phyloP scores from a whole-genome alignment of 2,797 vertebrate species.

The Stomatorhinus walkeri region DNA sequence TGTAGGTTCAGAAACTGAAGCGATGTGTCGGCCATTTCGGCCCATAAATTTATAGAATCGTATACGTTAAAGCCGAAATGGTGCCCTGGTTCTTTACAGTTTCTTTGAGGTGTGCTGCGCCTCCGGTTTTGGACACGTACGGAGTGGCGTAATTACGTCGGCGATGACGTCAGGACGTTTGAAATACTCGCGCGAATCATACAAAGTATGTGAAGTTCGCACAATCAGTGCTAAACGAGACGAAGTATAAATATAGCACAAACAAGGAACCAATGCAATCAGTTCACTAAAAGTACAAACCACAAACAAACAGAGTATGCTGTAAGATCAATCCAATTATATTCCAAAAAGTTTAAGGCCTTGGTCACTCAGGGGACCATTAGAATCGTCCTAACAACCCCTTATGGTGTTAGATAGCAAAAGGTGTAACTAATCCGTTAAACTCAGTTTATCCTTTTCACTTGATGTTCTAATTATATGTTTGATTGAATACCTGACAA shows the following conservation, averaged over 20 bases:
- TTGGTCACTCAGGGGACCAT: neutral
- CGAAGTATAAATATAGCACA: neutral
- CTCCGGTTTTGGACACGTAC: neutral
- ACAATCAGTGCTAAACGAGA: neutral
- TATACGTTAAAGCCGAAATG: neutral
- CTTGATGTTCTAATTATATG: neutral
- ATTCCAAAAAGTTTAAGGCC: neutral
- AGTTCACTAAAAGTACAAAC: neutral
- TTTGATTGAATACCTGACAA: neutral
- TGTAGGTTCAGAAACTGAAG: neutral
- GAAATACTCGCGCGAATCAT: neutral
- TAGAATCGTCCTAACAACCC: neutral
- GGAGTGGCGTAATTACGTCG: neutral
- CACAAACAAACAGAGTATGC: neutral
- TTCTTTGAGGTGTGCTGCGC: neutral
- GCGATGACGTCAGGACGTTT: neutral
- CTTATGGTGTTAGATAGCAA: neutral
- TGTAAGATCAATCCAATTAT: neutral
- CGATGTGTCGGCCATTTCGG: conserved; percentile 5
- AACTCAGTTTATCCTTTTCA: neutral
- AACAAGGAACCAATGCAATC: neutral
- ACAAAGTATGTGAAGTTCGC: neutral
- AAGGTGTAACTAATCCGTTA: neutral
- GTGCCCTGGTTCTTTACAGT: neutral
- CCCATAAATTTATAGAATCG: neutral